Conservation (phyloP, 1,140 invertebrate genomes). For the Manduca sexta region DNA sequence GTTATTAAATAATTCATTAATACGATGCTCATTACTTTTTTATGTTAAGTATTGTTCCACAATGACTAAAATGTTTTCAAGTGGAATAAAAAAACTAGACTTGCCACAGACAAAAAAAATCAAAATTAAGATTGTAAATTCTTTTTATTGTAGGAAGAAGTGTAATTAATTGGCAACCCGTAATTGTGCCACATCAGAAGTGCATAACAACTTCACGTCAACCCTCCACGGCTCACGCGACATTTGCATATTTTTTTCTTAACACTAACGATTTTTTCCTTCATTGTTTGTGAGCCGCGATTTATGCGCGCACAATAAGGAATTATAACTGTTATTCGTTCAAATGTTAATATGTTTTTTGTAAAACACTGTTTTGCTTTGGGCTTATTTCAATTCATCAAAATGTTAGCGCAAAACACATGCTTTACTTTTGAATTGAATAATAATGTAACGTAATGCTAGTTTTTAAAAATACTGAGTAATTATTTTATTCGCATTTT, state of each 20-base stretch:
- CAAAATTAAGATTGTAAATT: too few relatives aligned
- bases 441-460: background rate
- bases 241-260: conserved; percentile 61
- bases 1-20: too few relatives aligned
- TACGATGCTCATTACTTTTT: too few relatives aligned
- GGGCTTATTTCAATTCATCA: conserved; percentile 1
- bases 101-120: too few relatives aligned
- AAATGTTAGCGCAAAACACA: conserved; percentile 15
- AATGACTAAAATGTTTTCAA: too few relatives aligned
- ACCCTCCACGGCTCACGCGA: conserved; percentile 23
- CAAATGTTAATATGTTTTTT: conserved; percentile 58
- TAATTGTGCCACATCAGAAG: too few relatives aligned
- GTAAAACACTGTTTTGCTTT: conserved; percentile 6
- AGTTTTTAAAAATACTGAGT: too few relatives aligned
- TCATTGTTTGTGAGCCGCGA: conserved; percentile 32
- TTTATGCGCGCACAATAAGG: conserved; percentile 37
- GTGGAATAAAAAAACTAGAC: too few relatives aligned
- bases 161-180: too few relatives aligned
- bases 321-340: conserved; percentile 46
- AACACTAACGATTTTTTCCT: conserved; percentile 35
- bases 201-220: conserved; percentile 9
- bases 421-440: conserved; percentile 10
- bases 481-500: too few relatives aligned
- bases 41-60: too few relatives aligned
- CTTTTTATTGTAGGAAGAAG: too few relatives aligned